Base-by-base conservation (phyloP, 2,888 invertebrate species). In the Gnatocerus cornutus region DNA sequence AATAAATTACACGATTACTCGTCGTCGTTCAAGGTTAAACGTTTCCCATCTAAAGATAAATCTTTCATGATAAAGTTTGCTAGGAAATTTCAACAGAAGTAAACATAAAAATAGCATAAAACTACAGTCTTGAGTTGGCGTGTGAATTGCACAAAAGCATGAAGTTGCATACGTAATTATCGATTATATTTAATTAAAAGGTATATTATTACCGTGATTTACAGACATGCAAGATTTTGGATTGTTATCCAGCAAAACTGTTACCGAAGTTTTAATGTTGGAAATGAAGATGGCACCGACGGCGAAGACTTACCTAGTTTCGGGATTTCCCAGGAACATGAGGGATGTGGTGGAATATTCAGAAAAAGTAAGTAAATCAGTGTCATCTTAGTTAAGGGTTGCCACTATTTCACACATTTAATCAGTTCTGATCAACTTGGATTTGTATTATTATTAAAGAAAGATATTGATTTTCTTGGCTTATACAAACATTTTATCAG, bases 231-330 rank as follows among this genome's bases (percentile, higher is more conserved):
- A 93, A 86, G 95, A 96, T 85, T 95, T 95, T 85, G 93, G 93
- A 71, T 90, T 92, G 80, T 86, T 96, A 71, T 93, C 94, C 72
- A 94, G 95, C 79, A 93, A 92, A 85, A 95, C 94, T 1, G 94
- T 96, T 62, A 93, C 95, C 0, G 95, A 96, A 84, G 95, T 95
- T 3, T 88, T 96, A 68, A 95, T 95, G 94, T 87, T 95, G 81
- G 95, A 95, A 88, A 95, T 96, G 91, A 95, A 95, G 87, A 94
- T 95, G 94, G 93, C 95, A 69, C 94, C 94, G 69, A 91, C 91
- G 71, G 94, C 95, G 75, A 94, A 93, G 87, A 93, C 94, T 0
- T 96, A 93, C 87, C 89, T 96, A 62, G 92, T 96, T 71, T 95
- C 95, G 59, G 96, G 96, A 45, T 96, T 94, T 87, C 96, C 96